A percentile compares a stretch with the other conserved stretches of the same genome.
phyloP scores from a whole-genome alignment of 2,113 vertebrate species.

The Calyptomena viridis region DNA sequence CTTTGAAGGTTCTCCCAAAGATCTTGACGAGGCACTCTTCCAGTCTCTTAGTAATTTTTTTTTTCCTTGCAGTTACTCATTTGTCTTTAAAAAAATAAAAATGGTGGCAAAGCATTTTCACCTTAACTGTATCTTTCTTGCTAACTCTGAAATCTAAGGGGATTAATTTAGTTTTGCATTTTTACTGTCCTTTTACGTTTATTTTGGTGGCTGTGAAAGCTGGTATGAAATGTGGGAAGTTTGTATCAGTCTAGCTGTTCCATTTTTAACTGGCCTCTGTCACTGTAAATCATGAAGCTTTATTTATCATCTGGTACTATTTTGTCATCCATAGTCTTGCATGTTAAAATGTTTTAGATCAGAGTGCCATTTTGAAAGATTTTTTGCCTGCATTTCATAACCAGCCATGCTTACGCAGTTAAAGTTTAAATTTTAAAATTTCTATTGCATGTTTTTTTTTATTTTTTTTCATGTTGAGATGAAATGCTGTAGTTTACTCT shows the following conservation, averaged over 20 bases:
- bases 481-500: conserved; percentile 83
- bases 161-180: conserved; percentile 76
- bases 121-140: conserved; percentile 72
- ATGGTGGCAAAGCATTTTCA: conserved; percentile 54
- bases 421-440: conserved; percentile 74
- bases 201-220: conserved; percentile 82
- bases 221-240: conserved; percentile 84
- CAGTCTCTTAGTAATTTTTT: conserved; percentile 82
- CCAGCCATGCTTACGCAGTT: conserved; percentile 79
- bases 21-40: conserved; percentile 82
- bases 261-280: conserved; percentile 79
- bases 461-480: conserved; percentile 73
- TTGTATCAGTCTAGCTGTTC: conserved; percentile 72
- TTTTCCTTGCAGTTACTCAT: conserved; percentile 85
- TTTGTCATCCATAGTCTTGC: conserved; percentile 79
- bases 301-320: conserved; percentile 69
- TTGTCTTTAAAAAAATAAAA: conserved; percentile 73
- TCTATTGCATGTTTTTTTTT: conserved; percentile 84
- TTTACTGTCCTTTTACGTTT: conserved; percentile 77
- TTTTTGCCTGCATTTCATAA: conserved; percentile 83
- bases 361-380: conserved; percentile 77
- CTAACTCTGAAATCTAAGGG: conserved; percentile 76
- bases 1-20: conserved; percentile 87
- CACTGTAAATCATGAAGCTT: conserved; percentile 70
- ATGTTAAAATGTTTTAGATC: conserved; percentile 73